Conservation (phyloP, 2,888 invertebrate species). For the Uloborus plumipes region DNA sequence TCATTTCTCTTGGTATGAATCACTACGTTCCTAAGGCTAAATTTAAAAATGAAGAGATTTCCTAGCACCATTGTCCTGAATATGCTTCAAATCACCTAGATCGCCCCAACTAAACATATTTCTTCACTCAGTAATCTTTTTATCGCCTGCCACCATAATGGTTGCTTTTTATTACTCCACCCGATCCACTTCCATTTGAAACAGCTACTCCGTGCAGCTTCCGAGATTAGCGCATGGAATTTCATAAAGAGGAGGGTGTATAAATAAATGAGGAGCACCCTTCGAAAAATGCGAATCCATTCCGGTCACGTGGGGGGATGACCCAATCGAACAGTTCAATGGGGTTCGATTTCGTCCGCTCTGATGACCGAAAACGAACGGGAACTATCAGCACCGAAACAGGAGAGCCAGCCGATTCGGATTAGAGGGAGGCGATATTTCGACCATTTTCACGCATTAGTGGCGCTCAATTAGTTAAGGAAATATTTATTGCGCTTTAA, state of each 20-base stretch:
- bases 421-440: slow-evolving; percentile 2
- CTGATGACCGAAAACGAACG: slow-evolving; percentile 28
- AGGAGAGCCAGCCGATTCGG: slow-evolving; percentile 8
- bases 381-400: slow-evolving; percentile 25
- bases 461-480: neutral
- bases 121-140: slow-evolving; percentile 39
- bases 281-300: slow-evolving; percentile 33
- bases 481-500: neutral
- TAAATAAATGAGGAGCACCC: slow-evolving; percentile 14
- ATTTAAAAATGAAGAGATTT: too few relatives aligned
- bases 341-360: slow-evolving; percentile 47
- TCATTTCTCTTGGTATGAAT: too few relatives aligned
- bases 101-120: slow-evolving; percentile 6
- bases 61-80: too few relatives aligned
- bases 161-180: slow-evolving; percentile 19
- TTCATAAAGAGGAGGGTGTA: too few relatives aligned
- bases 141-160: slow-evolving; percentile 40
- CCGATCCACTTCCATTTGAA: slow-evolving; percentile 35
- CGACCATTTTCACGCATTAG: neutral
- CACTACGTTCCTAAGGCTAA: too few relatives aligned
- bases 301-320: slow-evolving; percentile 41
- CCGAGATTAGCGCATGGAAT: slow-evolving; percentile 26
- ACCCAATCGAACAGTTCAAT: slow-evolving; percentile 38
- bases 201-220: slow-evolving; percentile 47
- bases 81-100: too few relatives aligned